phyloP scores from a whole-genome alignment of 1,140 invertebrate genomes.

The Diploscapter pachys region DNA sequence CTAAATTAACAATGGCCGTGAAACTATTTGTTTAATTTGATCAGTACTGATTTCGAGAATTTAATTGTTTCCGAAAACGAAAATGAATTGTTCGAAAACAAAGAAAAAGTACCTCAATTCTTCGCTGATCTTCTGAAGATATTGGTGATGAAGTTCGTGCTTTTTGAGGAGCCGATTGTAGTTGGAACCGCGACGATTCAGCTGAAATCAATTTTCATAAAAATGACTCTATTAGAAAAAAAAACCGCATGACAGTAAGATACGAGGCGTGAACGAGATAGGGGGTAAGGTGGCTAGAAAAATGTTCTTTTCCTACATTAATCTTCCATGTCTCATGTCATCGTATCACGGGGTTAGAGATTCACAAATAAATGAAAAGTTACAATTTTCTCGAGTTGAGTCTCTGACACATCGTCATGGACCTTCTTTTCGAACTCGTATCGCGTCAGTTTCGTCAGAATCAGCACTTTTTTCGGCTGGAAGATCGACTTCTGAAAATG shows the following conservation, averaged over 20 bases:
- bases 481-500: constrained; percentile 23
- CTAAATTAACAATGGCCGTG: no score
- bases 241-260: no score
- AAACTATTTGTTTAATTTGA: no score
- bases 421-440: constrained; percentile 33
- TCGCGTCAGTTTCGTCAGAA: constrained; percentile 29
- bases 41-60: no score
- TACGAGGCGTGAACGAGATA: no score
- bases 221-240: no score
- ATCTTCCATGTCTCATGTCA: no score
- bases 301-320: no score
- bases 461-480: constrained; percentile 28
- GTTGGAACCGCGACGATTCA: constrained; percentile 37
- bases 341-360: no score
- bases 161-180: constrained; percentile 30
- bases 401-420: constrained; percentile 7
- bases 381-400: constrained; percentile 14
- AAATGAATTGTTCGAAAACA: neutral
- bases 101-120: constrained; percentile 33
- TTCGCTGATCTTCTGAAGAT: constrained; percentile 23
- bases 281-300: no score
- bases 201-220: constrained; percentile 26
- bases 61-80: no score
- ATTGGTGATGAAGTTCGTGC: constrained; percentile 35
- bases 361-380: constrained; percentile 4